Conservation (phyloP, 2,888 invertebrate genomes). For the Camponotus fellah region DNA sequence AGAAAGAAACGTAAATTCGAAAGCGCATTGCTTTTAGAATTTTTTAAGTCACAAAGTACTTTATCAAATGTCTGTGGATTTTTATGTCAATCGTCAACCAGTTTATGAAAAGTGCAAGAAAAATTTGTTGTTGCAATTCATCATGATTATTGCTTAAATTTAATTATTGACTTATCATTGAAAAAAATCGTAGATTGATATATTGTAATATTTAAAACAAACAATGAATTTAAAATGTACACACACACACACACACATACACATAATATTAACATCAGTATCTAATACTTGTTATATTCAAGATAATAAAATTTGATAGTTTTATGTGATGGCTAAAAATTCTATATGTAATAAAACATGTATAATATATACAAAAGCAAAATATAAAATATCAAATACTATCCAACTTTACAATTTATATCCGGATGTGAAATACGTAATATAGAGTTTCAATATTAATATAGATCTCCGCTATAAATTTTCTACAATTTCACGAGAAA, state of each 20-base stretch:
- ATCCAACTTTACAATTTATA: neutral
- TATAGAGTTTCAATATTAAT: neutral
- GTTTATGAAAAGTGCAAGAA: neutral
- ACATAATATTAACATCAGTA: neutral
- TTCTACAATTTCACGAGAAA: neutral
- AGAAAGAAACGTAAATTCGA: constrained; percentile 57
- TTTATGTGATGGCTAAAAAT: neutral
- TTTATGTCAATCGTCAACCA: constrained; percentile 40
- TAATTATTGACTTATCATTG: neutral
- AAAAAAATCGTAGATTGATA: neutral
- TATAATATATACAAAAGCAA: neutral
- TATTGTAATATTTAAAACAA: too few species aligned
- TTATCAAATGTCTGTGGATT: constrained; percentile 55
- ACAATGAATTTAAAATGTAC: too few species aligned
- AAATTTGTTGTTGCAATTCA: neutral
- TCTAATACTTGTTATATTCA: neutral
- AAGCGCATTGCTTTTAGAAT: constrained; percentile 36
- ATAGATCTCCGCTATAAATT: constrained; percentile 16
- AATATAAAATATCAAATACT: neutral
- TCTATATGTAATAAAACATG: constrained; percentile 8
- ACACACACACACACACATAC: too few species aligned
- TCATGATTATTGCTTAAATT: constrained; percentile 3
- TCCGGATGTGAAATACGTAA: neutral
- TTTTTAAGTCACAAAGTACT: constrained; percentile 31
- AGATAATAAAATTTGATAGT: neutral